Conservation (phyloP, 2,888 invertebrate species). For the Dichetophora obliterata region DNA sequence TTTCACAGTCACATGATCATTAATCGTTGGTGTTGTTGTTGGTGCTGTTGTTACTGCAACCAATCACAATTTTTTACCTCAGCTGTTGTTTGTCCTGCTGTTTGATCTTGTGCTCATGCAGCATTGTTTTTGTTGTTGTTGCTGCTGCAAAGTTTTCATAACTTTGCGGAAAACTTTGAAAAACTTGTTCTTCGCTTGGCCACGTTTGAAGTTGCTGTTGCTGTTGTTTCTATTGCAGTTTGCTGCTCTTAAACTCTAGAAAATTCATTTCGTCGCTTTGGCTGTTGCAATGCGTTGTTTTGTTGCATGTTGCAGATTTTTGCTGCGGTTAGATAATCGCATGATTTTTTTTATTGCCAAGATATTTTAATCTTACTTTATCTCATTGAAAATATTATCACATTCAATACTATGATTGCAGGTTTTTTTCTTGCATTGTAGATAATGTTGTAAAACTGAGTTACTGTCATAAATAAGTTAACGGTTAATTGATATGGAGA, state of each 20-base stretch:
- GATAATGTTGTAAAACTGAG: too few species aligned
- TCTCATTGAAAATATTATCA: too few species aligned
- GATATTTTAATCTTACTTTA: neutral
- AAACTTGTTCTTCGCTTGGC: slow-evolving; percentile 46
- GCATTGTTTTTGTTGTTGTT: neutral
- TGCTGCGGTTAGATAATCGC: slow-evolving; percentile 37
- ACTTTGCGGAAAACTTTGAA: slow-evolving; percentile 51
- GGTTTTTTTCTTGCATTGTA: too few species aligned
- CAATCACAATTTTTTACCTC: slow-evolving; percentile 20
- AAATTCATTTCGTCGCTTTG: slow-evolving; percentile 24
- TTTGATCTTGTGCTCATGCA: slow-evolving; percentile 46
- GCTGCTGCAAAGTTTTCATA: slow-evolving; percentile 40
- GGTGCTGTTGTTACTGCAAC: slow-evolving; percentile 22
- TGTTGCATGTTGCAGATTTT: slow-evolving; percentile 10
- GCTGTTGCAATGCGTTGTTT: slow-evolving; percentile 11
- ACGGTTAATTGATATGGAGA: too few species aligned
- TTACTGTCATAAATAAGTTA: too few species aligned
- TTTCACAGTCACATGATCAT: slow-evolving; percentile 37
- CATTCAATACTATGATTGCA: too few species aligned
- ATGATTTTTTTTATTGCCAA: slow-evolving; percentile 3
- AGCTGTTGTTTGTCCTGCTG: slow-evolving; percentile 27
- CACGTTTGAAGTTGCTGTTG: slow-evolving; percentile 23
- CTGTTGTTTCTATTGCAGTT: neutral
- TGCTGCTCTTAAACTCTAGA: slow-evolving; percentile 40
- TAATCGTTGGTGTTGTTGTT: slow-evolving; percentile 41